A percentile compares a stretch with the other conserved stretches of the same genome.
Evolutionary conservation across 2,797 vertebrate genomes (phyloP).

Genomic region (Acanthiza pusilla): DNA sequence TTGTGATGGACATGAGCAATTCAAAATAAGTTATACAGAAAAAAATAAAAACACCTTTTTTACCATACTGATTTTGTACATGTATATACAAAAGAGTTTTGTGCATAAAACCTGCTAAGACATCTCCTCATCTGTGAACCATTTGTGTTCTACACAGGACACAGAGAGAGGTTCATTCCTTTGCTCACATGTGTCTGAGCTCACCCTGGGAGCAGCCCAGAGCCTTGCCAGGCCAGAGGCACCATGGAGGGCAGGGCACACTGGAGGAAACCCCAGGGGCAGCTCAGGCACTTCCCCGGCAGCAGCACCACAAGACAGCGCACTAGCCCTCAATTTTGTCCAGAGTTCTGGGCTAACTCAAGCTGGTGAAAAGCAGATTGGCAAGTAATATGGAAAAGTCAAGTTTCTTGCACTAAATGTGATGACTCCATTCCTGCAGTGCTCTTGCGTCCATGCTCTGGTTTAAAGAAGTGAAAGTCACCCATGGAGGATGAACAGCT

Average conservation of each 20-base stretch:
- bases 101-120: neutral
- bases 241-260: neutral
- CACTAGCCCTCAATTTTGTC: neutral
- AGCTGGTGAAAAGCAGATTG: neutral
- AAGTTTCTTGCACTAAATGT: neutral
- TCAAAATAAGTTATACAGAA: neutral
- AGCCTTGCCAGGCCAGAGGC: neutral
- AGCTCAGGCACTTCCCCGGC: neutral
- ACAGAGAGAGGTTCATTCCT: neutral
- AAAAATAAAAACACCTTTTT: neutral
- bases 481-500: neutral
- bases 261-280: neutral
- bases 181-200: rapidly evolving
- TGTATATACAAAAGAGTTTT: neutral
- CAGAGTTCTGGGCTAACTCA: neutral
- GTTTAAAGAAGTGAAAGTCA: neutral
- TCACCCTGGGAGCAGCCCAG: neutral
- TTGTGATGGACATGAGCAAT: neutral
- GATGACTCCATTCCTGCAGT: neutral
- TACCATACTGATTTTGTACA: neutral
- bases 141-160: rapidly evolving
- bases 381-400: neutral
- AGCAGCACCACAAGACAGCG: rapidly evolving
- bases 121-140: neutral
- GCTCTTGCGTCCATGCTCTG: neutral